These are phyloP conservation scores for Atta cephalotes DNA, from an alignment of 1,140 invertebrate species.

Conservation along the genomic window DNA sequence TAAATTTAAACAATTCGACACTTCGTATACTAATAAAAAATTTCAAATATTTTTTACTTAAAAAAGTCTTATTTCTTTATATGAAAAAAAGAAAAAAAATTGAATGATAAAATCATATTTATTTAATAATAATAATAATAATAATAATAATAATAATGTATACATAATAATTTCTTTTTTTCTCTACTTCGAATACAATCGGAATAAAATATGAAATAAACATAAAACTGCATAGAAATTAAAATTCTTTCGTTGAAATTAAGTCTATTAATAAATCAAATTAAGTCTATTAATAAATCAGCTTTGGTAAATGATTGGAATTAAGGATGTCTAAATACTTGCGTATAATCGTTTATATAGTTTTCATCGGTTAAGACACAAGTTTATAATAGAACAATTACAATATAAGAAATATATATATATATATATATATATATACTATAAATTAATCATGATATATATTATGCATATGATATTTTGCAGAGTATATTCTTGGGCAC, in stretches of 20 bases:
- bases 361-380: no score
- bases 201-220: slow-evolving; percentile 2
- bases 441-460: background rate
- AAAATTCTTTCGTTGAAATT: background rate
- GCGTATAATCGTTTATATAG: no score
- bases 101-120: background rate
- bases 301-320: no score
- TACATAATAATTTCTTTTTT: background rate
- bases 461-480: background rate
- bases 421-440: background rate
- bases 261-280: background rate
- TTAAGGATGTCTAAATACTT: no score
- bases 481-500: background rate
- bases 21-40: background rate
- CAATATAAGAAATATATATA: background rate
- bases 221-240: background rate
- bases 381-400: background rate
- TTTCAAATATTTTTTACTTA: background rate
- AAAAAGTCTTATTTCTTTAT: background rate
- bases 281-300: background rate
- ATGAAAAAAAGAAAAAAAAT: background rate
- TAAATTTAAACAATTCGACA: slow-evolving; percentile 8
- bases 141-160: background rate
- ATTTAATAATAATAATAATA: background rate
- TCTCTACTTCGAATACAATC: background rate